These are phyloP conservation scores for Nephotettix cincticeps DNA, from an alignment of 1,140 invertebrate species.

Conservation along the genomic window DNA sequence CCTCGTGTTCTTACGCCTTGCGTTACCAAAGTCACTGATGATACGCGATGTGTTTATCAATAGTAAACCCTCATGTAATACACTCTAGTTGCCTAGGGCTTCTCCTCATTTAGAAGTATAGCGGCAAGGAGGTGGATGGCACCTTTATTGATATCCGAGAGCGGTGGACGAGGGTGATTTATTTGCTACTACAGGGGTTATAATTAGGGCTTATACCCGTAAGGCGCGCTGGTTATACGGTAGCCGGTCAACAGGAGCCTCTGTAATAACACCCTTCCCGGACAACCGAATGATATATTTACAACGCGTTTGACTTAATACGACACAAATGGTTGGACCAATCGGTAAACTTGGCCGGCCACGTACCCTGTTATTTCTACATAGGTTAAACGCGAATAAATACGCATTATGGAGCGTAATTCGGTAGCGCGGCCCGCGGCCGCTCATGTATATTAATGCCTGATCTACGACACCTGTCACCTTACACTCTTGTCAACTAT, in stretches of 20 bases:
- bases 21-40: too few relatives aligned
- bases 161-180: conserved; percentile 2
- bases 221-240: not conserved
- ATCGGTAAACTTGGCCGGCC: not conserved
- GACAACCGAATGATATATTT: conserved; percentile 17
- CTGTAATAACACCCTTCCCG: conserved; percentile 6
- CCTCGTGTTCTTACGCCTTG: too few relatives aligned
- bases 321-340: conserved; percentile 8
- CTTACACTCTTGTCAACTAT: too few relatives aligned
- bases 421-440: not conserved
- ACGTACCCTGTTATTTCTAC: conserved; percentile 14
- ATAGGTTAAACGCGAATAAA: conserved; percentile 10
- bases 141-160: not conserved
- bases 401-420: conserved; percentile 17
- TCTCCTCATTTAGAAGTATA: too few relatives aligned
- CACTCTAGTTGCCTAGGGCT: too few relatives aligned
- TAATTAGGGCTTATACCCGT: not conserved
- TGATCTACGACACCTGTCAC: not conserved
- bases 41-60: too few relatives aligned
- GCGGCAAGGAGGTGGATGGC: too few relatives aligned
- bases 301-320: conserved; percentile 19
- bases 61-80: too few relatives aligned
- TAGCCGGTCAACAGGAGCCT: not conserved
- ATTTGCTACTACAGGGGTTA: not conserved
- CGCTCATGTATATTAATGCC: not conserved